Conservation (phyloP, 2,113 vertebrate species). For the Osmerus mordax region DNA sequence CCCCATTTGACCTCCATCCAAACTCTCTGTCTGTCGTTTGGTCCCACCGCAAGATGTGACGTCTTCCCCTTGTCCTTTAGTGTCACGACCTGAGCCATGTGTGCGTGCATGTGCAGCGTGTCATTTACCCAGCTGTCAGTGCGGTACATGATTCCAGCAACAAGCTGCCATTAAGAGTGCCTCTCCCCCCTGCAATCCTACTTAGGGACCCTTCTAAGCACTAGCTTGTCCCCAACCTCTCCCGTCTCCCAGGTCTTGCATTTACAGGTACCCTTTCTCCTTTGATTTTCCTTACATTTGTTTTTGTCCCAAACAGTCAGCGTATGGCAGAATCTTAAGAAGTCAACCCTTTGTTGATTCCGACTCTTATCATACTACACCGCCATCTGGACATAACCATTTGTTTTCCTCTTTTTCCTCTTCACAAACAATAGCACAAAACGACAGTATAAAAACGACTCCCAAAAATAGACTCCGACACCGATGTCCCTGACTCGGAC, state of each 20-base stretch:
- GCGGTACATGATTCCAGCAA: conserved; percentile 17
- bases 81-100: conserved; percentile 60
- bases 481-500: conserved; percentile 28
- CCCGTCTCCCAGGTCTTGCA: conserved; percentile 56
- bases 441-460: conserved; percentile 52
- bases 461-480: conserved; percentile 51
- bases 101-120: conserved; percentile 69
- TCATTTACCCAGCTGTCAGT: conserved; percentile 48
- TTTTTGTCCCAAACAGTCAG: conserved; percentile 38
- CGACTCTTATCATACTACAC: conserved; percentile 2
- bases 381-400: conserved; percentile 2
- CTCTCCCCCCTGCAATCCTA: not conserved
- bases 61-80: conserved; percentile 50
- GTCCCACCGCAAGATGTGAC: conserved; percentile 54
- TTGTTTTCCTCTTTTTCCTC: conserved; percentile 41
- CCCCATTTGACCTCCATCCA: conserved; percentile 63
- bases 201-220: not conserved
- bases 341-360: conserved; percentile 27
- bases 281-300: conserved; percentile 35
- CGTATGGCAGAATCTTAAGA: conserved; percentile 36
- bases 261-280: conserved; percentile 63
- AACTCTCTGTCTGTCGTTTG: conserved; percentile 52
- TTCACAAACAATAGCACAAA: conserved; percentile 42
- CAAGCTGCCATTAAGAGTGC: conserved; percentile 34
- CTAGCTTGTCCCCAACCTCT: conserved; percentile 30